Percentiles rank a stretch among this genome's conserved stretches.
phyloP scores from a whole-genome alignment of 2,888 invertebrate species.

The Orgyia antiqua region DNA sequence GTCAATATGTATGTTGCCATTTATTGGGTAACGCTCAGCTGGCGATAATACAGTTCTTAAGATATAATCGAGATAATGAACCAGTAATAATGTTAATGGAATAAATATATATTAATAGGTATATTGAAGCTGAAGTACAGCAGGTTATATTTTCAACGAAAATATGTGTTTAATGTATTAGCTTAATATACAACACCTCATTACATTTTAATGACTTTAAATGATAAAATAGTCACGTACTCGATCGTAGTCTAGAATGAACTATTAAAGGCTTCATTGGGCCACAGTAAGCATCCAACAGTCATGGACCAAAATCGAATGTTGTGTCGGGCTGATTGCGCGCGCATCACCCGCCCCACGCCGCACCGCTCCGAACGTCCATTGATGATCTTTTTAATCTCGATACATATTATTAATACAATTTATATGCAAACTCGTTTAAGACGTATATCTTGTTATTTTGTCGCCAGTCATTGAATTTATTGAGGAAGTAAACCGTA shows the following conservation, averaged over 20 bases:
- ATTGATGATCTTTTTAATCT: conserved; percentile 75
- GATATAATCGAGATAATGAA: conserved; percentile 14
- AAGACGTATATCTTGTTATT: conserved; percentile 15
- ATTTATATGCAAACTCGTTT: conserved; percentile 35
- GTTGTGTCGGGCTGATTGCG: conserved; percentile 68
- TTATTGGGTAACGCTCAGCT: neutral
- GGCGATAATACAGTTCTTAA: neutral
- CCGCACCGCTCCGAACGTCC: conserved; percentile 64
- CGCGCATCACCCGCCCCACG: conserved; percentile 62
- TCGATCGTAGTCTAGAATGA: conserved; percentile 61
- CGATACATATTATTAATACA: conserved; percentile 56
- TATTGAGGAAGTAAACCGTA: conserved; percentile 13
- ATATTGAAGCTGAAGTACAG: conserved; percentile 6
- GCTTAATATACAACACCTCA: too few species aligned
- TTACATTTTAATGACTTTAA: conserved; percentile 24
- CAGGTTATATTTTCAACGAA: neutral
- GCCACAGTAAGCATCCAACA: conserved; percentile 73
- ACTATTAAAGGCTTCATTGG: conserved; percentile 72
- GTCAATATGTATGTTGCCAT: neutral
- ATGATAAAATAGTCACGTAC: conserved; percentile 41
- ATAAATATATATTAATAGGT: conserved; percentile 7
- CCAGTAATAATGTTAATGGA: conserved; percentile 3
- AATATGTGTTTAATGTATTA: too few species aligned
- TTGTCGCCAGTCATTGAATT: conserved; percentile 16
- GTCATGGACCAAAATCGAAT: conserved; percentile 80